Conservation (phyloP, 2,888 invertebrate species). For the Troides helena region DNA sequence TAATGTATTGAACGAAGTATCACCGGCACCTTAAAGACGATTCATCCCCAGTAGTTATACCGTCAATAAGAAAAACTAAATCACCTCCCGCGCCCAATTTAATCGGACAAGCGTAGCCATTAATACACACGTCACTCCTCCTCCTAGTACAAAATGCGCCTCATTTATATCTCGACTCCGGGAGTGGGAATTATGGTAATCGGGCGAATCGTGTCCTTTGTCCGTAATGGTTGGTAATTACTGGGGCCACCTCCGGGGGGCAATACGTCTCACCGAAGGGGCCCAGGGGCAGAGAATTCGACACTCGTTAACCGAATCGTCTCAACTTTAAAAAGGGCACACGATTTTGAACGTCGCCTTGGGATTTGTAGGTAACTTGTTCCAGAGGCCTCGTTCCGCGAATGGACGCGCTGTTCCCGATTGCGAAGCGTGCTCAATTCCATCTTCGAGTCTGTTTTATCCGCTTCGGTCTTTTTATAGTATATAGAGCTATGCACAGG, state of each 20-base stretch:
- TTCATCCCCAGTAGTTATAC: conserved; percentile 44
- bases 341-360: conserved; percentile 70
- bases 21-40: conserved; percentile 35
- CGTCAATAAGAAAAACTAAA: conserved; percentile 73
- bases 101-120: conserved; percentile 78
- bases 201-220: conserved; percentile 78
- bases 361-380: conserved; percentile 63
- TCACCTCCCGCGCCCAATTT: conserved; percentile 78
- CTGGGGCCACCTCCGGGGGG: conserved; percentile 72
- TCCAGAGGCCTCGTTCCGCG: conserved; percentile 15
- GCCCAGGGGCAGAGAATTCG: conserved; percentile 70
- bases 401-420: neutral
- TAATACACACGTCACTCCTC: conserved; percentile 78
- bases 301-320: conserved; percentile 78
- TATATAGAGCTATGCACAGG: no score
- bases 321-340: conserved; percentile 78
- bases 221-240: conserved; percentile 80
- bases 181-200: conserved; percentile 79
- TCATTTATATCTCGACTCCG: conserved; percentile 75
- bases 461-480: neutral
- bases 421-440: neutral
- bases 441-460: neutral
- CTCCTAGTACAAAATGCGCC: conserved; percentile 78
- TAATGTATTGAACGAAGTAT: conserved; percentile 30
- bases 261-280: conserved; percentile 65